A percentile compares a stretch with the other conserved stretches of the same genome.
These are phyloP conservation scores for Turritopsis rubra DNA, from an alignment of 30 jellyfish, hydroid and myxozoan genomes.

Conservation along the genomic window DNA sequence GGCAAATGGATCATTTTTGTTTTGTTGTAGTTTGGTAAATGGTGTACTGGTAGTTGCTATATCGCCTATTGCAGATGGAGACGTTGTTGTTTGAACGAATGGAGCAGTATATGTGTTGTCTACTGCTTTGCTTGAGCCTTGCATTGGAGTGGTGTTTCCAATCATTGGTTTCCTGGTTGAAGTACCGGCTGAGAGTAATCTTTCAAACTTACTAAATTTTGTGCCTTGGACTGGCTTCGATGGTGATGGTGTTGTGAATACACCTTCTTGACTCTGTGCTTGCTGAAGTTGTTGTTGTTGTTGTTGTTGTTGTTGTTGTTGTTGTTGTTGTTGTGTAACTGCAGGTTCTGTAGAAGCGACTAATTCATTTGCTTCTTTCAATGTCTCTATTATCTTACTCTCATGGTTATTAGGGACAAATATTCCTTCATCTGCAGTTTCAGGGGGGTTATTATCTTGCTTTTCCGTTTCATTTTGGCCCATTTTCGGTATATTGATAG, in stretches of 20 bases:
- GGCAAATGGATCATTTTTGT: neutral
- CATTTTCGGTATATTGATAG: constrained; percentile 4
- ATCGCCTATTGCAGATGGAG: neutral
- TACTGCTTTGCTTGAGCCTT: neutral
- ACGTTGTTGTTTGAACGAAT: neutral
- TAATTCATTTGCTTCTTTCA: no score
- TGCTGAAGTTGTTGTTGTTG: neutral
- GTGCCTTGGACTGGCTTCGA: neutral
- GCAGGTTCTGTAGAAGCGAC: neutral
- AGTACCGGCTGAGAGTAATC: neutral
- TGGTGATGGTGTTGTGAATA: neutral
- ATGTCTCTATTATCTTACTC: neutral
- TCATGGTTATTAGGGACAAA: neutral
- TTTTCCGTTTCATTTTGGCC: neutral
- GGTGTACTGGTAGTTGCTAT: neutral
- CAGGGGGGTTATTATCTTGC: neutral
- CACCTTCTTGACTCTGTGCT: neutral
- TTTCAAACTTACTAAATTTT: neutral
- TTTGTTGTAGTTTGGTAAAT: neutral
- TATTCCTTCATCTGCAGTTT: neutral
- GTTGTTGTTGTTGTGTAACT: neutral
- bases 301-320: neutral
- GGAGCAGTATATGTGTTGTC: neutral
- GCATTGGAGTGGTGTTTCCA: neutral
- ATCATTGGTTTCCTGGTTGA: neutral